Conservation (phyloP, 2,797 vertebrate genomes). For the Taeniopygia guttata region DNA sequence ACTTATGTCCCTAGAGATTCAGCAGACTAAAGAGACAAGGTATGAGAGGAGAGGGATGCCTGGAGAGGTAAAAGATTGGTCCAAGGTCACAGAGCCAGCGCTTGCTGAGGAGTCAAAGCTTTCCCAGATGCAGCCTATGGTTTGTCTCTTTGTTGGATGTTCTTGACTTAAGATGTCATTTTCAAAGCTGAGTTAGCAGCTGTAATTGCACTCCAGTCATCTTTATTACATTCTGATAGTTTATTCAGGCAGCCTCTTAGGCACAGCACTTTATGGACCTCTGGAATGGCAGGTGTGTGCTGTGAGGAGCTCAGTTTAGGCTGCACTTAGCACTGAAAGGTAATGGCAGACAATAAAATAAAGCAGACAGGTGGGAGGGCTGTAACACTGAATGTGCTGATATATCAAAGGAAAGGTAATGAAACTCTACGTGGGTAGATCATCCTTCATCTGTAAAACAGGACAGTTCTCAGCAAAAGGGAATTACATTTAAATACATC, state of each 20-base stretch:
- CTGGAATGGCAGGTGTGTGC: not conserved
- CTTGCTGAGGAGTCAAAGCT: not conserved
- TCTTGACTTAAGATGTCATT: not conserved
- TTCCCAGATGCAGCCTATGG: not conserved
- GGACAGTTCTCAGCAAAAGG: conserved; percentile 8
- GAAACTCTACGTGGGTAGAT: not conserved
- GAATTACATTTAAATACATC: not conserved
- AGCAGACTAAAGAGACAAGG: not conserved
- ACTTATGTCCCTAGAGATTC: not conserved
- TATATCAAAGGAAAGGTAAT: conserved; percentile 39
- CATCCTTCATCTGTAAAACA: conserved; percentile 25
- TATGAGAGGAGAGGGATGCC: not conserved
- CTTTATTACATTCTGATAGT: not conserved
- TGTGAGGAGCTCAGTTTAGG: not conserved
- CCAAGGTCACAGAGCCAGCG: not conserved
- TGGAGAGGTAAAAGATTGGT: not conserved
- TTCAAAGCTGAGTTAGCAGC: not conserved
- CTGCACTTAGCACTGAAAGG: not conserved
- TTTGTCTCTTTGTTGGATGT: not conserved
- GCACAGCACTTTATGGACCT: not conserved
- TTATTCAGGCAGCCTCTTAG: not conserved
- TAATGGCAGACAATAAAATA: conserved; percentile 12
- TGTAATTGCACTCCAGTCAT: not conserved
- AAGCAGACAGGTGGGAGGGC: conserved; percentile 6
- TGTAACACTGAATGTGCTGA: conserved; percentile 34